phyloP scores from a whole-genome alignment of 2,888 invertebrate genomes.

The Trachelus iudaicus region DNA sequence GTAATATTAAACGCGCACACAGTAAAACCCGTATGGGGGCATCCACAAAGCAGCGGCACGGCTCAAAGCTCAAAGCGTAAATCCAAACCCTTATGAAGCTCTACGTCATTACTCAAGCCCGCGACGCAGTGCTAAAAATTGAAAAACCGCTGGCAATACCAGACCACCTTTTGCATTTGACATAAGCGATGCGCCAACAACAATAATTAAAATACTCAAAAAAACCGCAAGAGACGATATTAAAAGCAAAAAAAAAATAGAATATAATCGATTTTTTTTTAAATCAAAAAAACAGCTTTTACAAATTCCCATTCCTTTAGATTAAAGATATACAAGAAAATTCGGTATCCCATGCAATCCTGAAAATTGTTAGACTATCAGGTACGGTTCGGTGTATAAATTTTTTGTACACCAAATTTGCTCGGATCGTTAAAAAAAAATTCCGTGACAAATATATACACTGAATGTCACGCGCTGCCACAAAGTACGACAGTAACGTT shows the following conservation, averaged over 20 bases:
- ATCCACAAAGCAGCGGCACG: conserved; percentile 56
- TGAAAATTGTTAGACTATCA: background rate
- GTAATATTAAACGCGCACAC: conserved; percentile 58
- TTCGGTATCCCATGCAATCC: background rate
- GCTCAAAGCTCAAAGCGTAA: conserved; percentile 53
- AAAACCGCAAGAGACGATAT: background rate
- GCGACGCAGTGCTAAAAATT: conserved; percentile 16
- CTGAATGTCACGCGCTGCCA: background rate
- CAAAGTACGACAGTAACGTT: background rate
- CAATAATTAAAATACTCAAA: conserved; percentile 25
- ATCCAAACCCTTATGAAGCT: background rate
- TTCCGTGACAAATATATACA: background rate
- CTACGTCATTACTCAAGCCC: background rate
- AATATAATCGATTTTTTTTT: background rate
- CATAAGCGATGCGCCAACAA: conserved; percentile 7
- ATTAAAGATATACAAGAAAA: background rate
- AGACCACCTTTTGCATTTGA: background rate
- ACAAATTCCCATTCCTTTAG: background rate
- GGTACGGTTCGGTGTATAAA: background rate
- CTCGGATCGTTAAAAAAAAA: background rate
- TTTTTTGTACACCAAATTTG: background rate
- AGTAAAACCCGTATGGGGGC: conserved; percentile 43
- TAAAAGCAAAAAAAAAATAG: background rate
- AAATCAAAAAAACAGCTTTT: background rate
- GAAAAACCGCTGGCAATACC: conserved; percentile 18